Base-by-base conservation (phyloP, 2,797 vertebrate species). In the Periophthalmus magnuspinnatus region DNA sequence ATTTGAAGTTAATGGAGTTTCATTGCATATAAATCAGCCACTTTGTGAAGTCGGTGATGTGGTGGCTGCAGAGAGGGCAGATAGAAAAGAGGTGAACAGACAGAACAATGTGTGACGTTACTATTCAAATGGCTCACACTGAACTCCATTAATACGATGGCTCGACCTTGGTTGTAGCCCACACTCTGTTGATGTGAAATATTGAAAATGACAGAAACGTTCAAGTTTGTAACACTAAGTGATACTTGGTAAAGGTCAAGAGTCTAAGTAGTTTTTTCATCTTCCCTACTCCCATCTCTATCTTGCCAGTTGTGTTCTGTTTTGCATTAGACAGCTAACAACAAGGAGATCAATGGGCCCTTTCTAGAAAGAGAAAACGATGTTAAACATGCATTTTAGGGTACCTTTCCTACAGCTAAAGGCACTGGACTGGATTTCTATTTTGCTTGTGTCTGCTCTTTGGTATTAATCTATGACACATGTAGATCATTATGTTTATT, bases 1-100 rank as follows among this genome's bases (percentile, higher is more conserved):
- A 87, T 89, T 89, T 90, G 71, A 69, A 71, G 71, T 28, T 84
- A 84, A 83, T 82, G 74, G 83, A 81, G 77, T 80, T 76, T 48
- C 61, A 63, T 47, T 85, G 80, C 75, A 83, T 81, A 79, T 69
- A 83, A 86, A 85, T 77, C 70, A 75, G 65, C 73, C 47, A 62
- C 81, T 82, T 83, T 70, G 66, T 65, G 65, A 71, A 81, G 78
- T 77, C 71, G 68, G 68, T 67, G 65, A 63, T 45, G 72, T 5
- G 5, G 36, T 41, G 58, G 69, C 73, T 32, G 34, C 38, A 68
- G 41, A 56, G 72, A 60, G 55, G 55, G 24, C 22, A 57, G 24
- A 57, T 3, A 32, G 24, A 17, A 56, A 24, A 10, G 54, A 1
- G 54, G 22, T 24, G 10, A 56, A 55, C 52, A 22, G 38, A 48